Base-by-base conservation (phyloP, 2,113 vertebrate species). In the Psilopsiagon aurifrons region DNA sequence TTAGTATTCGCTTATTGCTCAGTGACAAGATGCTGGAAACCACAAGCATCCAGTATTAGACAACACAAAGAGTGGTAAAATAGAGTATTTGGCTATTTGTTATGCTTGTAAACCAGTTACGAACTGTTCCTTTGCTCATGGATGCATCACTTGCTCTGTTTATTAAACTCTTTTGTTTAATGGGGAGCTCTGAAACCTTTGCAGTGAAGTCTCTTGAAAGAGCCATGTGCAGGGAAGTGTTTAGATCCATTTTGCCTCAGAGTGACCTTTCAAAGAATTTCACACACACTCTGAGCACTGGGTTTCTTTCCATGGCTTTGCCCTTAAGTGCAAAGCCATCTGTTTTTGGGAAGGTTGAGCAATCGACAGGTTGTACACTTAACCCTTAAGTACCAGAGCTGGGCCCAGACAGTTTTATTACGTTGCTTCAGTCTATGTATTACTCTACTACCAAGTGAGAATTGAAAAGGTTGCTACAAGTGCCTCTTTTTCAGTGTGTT, bases 251-350 rank as follows among this genome's bases (percentile, higher is more conserved):
- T 85, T 83, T 94, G 86, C 85, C 83, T 97, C 47, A 3, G 51
- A 94, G 84, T 96, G 95, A 97, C 97, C 95, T 94, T 92, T 59
- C 63, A 17, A 90, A 96, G 92, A 91, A 95, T 95, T 85, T 93
- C 93, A 84, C 71, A 64, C 90, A 43, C 63, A 17, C 86, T 96
- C 81, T 94, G 95, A 92, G 66, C 94, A 71, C 77, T 31, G 51
- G 41, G 33, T 86, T 83, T 47, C 90, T 74, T 87, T 89, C 81
- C 63, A 23, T 33, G 68, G 88, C 18, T 88, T 92, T 97, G 89
- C 92, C 94, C 89, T 79, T 87, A 94, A 98, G 95, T 94, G 89
- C 96, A 98, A 96, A 97, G 83, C 96, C 97, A 97, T 80, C 57
- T 97, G 96, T 94, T 96, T 93, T 37, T 71, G 82, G 92, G 74